Base-by-base conservation (phyloP, 2,797 vertebrate species). In the Phataginus tetradactyla region DNA sequence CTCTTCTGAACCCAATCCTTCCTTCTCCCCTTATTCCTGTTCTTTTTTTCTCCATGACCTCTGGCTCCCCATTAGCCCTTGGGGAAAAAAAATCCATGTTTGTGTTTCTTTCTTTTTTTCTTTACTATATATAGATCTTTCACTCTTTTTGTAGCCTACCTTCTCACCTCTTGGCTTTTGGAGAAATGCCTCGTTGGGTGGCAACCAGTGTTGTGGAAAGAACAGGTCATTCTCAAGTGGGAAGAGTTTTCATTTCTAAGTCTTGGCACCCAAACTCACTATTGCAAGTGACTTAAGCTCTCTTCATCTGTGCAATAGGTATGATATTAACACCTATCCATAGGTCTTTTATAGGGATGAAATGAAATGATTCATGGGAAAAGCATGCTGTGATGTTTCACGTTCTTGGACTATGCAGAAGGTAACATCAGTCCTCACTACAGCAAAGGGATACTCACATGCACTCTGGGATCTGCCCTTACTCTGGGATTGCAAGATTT, bases 301-400 rank as follows among this genome's bases (percentile, higher is more conserved):
- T n/a, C 78, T 74, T 61, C 66, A 57, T 68, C 25, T 59, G 72
- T 51, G 12, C 51, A 37, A 4, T 74, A 71, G 29, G 37, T 64
- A 23, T 53, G 88, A 37, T n/a, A 69, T 20, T 32, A 34, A 57
- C 20, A 51, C 7, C 23, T 37, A 37, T 51, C 23, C 27, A 1
- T 6, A n/a, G 7, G 32, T 79, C 66, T 78, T 94, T 81, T 25
- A 80, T 5, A 11, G 14, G 42, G 21, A 42, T 68, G 53, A 51
- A 68, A 71, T 14, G 49, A 81, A 66, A 69, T 12, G 57, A 57
- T 42, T 83, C 14, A 7, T 7, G 18, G 49, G 37, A 72, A 78
- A 57, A 71, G 32, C 34, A 23, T 0, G 0, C 5, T 13, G 7
- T 5, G 32, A 25, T 3, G 0, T 32, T 86, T 77, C 11, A 1